Base-by-base conservation (phyloP, 1,140 invertebrate species). In the Aradophagus sp. region DNA sequence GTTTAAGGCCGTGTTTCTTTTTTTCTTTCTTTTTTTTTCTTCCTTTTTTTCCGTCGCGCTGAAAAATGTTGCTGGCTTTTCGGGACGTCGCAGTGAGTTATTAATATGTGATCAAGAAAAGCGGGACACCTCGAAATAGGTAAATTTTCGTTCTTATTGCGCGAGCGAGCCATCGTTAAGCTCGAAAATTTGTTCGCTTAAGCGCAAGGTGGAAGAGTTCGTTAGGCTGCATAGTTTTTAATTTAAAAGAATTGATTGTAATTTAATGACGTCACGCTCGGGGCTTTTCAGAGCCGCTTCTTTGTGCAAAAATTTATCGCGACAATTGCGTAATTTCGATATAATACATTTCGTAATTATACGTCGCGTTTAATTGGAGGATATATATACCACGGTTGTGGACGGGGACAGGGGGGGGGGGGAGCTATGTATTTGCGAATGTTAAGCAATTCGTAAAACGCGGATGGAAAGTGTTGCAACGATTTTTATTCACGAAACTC, bases 161-260 rank as follows among this genome's bases (percentile, higher is more conserved):
- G 7, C 31, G 34, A 15, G 11, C 42, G 15, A 31, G 34, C 1
- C 34, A 48, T 47, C 44, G 55, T 48, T 59, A 59, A 31, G 32
- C 15, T 34, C 11, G 42, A 48, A 59, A 58, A 59, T 59, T 31
- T 10, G 48, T 48, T 59, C 35, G 35, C 35, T 59, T 31, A 31
- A 48, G 44, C 34, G n/a, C 16, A 58, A 47, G 14, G 34, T 26
- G 16, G 26, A 32, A n/a, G 12, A 39, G 55, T 41, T 61, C 55
- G 26, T 59, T 41, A 59, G 11, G 13, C 11, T 61, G 19, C 34
- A 61, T 50, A 48, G 35, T 23, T 59, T 59, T 59, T 59, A 59
- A 48, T 59, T 23, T 59, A 47, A 59, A 58, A 29, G 41, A 58
- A 58, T 58, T 47, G 42, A 58, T 58, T 47, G 23, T 27, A 58